Evolutionary conservation across 2,113 vertebrate genomes (phyloP), one percentile per base, ranked within the genome.

Genomic region (Morone chrysops): DNA sequence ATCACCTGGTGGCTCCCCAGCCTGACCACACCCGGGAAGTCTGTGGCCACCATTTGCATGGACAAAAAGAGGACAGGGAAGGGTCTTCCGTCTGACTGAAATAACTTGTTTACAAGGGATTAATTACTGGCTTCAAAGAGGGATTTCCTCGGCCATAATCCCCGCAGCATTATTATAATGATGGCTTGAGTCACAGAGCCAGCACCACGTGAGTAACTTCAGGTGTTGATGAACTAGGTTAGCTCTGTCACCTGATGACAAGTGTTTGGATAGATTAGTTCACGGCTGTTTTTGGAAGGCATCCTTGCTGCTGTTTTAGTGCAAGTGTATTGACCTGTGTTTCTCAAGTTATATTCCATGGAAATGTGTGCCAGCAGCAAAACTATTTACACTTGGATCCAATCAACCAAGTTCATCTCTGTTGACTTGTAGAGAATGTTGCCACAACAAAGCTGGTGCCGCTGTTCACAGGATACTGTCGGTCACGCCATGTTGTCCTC

Each of bases 11-110:
- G 91, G 86, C 87, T 92, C 88, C 83, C 65, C 86, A 77, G 85
- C 18, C 84, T 89, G 92, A 95, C 95, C 95, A 93, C 95, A 93
- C 94, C 95, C 94, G 90, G 95, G 89, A 94, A 94, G 93, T 86
- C 85, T 87, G 93, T 76, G 93, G 92, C 90, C 70, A 40, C 53
- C 67, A 93, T 96, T 96, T 96, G 94, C 95, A 95, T 96, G 90
- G 78, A 66, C 89, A 91, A 85, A 92, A 83, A 89, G 79, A 81
- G 77, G 25, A 8, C 36, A 68, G 69, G 88, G 71, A 68, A 81
- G 70, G 86, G 75, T 76, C 92, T 95, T 95, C 92, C 92, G 84
- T 87, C 90, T 53, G 67, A 59, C 76, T 89, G 76, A 86, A 92
- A 84, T 90, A 87, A 89, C 89, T 72, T 89, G 87, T 90, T 90